Evolutionary conservation across 2,797 vertebrate genomes (phyloP).

Genomic region (Coregonus suidteri): DNA sequence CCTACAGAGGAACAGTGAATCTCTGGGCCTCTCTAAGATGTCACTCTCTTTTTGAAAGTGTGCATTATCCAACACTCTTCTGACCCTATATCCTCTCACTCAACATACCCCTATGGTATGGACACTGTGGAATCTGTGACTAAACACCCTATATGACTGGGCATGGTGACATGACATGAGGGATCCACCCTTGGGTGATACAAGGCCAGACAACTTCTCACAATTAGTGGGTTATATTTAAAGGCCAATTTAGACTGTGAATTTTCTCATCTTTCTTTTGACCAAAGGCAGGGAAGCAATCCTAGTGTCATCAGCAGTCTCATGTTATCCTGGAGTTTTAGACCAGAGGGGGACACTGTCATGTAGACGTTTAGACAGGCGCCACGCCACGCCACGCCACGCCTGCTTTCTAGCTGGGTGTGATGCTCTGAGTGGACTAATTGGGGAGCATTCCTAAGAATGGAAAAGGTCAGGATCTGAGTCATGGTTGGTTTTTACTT

Average conservation of each 20-base stretch:
- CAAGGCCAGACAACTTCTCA: conserved; percentile 10
- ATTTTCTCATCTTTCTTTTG: conserved; percentile 28
- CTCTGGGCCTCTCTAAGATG: background rate
- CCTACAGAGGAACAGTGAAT: background rate
- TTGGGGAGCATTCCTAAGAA: conserved; percentile 14
- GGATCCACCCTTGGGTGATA: background rate
- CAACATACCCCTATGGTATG: background rate
- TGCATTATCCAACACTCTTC: conserved; percentile 4
- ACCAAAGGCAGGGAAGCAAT: conserved; percentile 21
- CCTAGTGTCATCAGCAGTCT: conserved; percentile 6
- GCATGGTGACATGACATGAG: background rate
- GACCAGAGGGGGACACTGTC: conserved; percentile 15
- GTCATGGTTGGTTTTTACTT: conserved; percentile 5
- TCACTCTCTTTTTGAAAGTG: background rate
- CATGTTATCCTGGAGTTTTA: conserved; percentile 9
- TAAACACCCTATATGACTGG: background rate
- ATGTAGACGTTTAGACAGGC: conserved; percentile 17
- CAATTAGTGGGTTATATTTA: conserved; percentile 28
- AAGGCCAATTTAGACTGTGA: conserved; percentile 28
- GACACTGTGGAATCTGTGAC: background rate
- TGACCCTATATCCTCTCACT: background rate
- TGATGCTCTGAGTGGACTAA: conserved; percentile 8
- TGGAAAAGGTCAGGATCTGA: conserved; percentile 18
- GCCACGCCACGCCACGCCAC: background rate
- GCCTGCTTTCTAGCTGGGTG: background rate